Evolutionary conservation across 2,113 vertebrate genomes (phyloP).

Genomic region (Daubentonia madagascariensis): DNA sequence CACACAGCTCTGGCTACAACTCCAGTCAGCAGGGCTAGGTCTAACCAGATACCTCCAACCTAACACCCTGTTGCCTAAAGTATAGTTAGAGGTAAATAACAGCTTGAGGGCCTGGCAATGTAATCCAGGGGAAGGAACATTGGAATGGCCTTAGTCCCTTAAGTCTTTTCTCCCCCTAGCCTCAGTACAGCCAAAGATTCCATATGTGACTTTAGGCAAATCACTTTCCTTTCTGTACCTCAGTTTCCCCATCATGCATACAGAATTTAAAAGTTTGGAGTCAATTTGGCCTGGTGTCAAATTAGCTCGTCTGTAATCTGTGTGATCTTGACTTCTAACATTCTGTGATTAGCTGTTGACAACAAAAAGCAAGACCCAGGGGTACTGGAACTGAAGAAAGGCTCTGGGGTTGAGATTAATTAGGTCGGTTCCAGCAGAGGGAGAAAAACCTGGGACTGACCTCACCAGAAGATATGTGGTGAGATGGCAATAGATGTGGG

Average conservation of each 20-base stretch:
- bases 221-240: neutral
- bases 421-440: neutral
- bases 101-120: neutral
- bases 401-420: neutral
- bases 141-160: neutral
- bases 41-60: neutral
- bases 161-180: neutral
- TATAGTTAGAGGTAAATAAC: neutral
- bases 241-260: neutral
- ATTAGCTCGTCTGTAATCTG: neutral
- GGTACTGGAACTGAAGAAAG: neutral
- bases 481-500: neutral
- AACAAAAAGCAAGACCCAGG: neutral
- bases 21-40: neutral
- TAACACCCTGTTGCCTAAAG: neutral
- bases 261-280: neutral
- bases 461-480: neutral
- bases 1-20: neutral
- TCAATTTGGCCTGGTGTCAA: neutral
- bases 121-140: neutral
- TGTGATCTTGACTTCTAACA: neutral
- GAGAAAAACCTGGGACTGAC: neutral
- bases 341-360: neutral
- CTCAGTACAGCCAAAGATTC: neutral
- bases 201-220: neutral